Evolutionary conservation across 2,888 invertebrate genomes (phyloP), one percentile per base, ranked within the genome.

Genomic region (Ectobius pallidus): DNA sequence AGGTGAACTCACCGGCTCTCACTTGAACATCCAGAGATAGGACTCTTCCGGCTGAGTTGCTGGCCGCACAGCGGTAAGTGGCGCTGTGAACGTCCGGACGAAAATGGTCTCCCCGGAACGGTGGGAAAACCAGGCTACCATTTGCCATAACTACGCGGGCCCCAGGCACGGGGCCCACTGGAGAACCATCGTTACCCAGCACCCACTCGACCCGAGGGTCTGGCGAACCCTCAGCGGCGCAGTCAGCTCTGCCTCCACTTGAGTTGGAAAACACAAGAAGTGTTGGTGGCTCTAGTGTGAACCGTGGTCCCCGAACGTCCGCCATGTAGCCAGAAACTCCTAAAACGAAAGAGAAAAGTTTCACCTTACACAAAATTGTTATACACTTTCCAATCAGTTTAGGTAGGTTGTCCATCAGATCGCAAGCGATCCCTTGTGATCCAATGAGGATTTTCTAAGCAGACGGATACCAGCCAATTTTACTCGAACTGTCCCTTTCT

Each of bases 11-110:
- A 73, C 73, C 73, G 2, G 73, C 70, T 30, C 73, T 49, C 20
- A 73, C 73, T 44, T 70, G 70, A 11, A 73, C 22, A 22, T 73
- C 73, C 27, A 70, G 70, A 2, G 70, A 67, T 7, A 70, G 52
- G n/a, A 73, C 55, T 3, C 70, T 32, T 34, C 73, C 73, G 7
- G 73, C 73, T 1, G 67, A 25, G 67, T 73, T 73, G 61, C 52
- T 67, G 22, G 73, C 73, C 11, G 70, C 69, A 44, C 79, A 79
- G 22, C 78, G 74, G 72, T 78, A 79, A 0, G 78, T 75, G 16
- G 77, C 74, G n/a, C 75, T 74, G 71, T 79, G 79, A 3, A 79
- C 78, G 65, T 79, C 79, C 14, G 78, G 78, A 2, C 78, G 75
- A 72, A 77, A 79, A 44, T 75, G 76, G 32, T 77, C 77, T 9